Base-by-base conservation (phyloP, 2,888 invertebrate genomes). In the Leptinotarsa tumamoca region DNA sequence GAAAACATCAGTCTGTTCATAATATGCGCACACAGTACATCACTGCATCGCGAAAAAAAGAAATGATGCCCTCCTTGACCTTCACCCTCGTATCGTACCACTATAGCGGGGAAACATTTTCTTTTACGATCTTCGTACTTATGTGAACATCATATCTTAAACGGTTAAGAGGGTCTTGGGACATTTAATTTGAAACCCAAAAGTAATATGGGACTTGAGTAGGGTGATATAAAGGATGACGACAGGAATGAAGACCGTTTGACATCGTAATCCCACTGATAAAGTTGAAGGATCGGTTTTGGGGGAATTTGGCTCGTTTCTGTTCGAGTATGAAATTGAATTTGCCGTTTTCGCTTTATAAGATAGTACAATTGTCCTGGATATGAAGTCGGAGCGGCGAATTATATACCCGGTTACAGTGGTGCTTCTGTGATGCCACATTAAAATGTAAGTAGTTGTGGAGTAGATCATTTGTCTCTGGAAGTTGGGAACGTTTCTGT, bases 141-240 rank as follows among this genome's bases (percentile, higher is more conserved):
- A 72, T 75, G 72, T 75, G 68, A 75, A 75, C 72, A 72, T 66
- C 68, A 76, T 73, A 68, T 76, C 71, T 71, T 76, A 58, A 27
- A 68, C 33, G 54, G 68, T 63, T 71, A 71, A 58, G 72, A 72
- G 72, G 54, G 56, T 72, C 69, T 69, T 56, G 54, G 72, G 56
- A 61, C 69, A 56, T 77, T 66, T 74, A 77, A 63, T 74, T 74
- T 73, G 54, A 63, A 74, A 72, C 66, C 69, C 63, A 43, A 68
- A 71, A 73, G 63, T 74, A 67, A 70, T 67, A 63, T 63, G 66
- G 58, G 50, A 68, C 67, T 68, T 52, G 52, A 74, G 66, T 70
- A 54, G 63, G 56, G 58, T 18, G 52, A 74, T 69, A 63, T 61
- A 74, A 74, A 67, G 23, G 67, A 71, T 69, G 54, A 58, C 27